Evolutionary conservation across 2,113 vertebrate species (phyloP).

Genomic region (Melozone crissalis): DNA sequence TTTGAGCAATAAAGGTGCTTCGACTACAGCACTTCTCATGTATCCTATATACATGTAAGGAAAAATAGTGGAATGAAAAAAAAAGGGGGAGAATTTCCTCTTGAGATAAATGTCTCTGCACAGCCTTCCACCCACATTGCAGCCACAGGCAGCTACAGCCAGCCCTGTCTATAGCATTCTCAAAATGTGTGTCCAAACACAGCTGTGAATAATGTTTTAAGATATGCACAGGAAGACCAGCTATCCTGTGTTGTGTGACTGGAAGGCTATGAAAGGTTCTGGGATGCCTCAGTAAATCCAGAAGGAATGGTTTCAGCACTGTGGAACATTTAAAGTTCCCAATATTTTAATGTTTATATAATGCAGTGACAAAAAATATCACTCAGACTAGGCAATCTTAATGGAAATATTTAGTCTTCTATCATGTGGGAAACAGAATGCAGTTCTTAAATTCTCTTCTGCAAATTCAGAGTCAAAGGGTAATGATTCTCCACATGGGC

Average conservation of each 20-base stretch:
- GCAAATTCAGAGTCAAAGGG: conserved; percentile 19
- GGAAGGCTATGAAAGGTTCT: conserved; percentile 41
- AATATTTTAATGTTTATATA: conserved; percentile 27
- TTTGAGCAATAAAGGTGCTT: not conserved
- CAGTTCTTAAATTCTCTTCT: not conserved
- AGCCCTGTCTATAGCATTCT: not conserved
- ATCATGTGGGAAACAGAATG: not conserved
- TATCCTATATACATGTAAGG: too few relatives aligned
- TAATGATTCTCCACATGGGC: not conserved
- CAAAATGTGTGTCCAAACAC: conserved; percentile 26
- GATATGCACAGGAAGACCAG: not conserved
- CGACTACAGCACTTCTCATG: not conserved
- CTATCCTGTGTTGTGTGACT: not conserved
- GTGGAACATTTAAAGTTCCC: not conserved
- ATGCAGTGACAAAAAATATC: conserved; percentile 19
- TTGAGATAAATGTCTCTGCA: not conserved
- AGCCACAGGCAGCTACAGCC: not conserved
- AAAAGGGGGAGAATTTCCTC: not conserved
- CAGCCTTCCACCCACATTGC: not conserved
- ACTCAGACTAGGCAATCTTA: not conserved
- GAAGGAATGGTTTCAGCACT: not conserved
- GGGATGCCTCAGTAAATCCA: not conserved
- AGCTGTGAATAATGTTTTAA: conserved; percentile 36
- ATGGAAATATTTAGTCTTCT: conserved; percentile 52
- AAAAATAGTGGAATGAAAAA: not conserved